phyloP scores from a whole-genome alignment of 2,113 vertebrate genomes.

The Pygoscelis adeliae region DNA sequence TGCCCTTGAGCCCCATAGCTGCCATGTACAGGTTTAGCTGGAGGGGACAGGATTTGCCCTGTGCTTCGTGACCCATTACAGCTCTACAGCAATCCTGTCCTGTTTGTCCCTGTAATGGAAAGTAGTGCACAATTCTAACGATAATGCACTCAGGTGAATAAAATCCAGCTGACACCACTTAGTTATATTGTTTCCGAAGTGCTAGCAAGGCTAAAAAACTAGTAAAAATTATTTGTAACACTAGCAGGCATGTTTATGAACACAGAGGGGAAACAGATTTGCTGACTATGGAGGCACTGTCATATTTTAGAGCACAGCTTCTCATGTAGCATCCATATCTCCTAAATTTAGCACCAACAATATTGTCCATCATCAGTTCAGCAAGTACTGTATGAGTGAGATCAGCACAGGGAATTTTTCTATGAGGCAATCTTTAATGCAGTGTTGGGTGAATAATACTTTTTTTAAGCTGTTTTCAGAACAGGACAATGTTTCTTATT shows the following conservation, averaged over 20 bases:
- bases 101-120: background rate
- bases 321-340: background rate
- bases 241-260: background rate
- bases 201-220: background rate
- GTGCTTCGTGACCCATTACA: background rate
- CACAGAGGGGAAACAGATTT: background rate
- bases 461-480: background rate
- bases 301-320: background rate
- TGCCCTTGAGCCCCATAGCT: background rate
- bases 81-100: background rate
- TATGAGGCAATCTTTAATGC: background rate
- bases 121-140: background rate
- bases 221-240: conserved; percentile 21
- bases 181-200: background rate
- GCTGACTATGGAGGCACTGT: background rate
- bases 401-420: background rate
- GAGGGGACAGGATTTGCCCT: background rate
- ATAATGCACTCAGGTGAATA: background rate
- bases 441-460: background rate
- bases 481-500: conserved; percentile 10
- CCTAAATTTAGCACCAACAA: background rate
- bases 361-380: background rate
- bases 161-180: conserved; percentile 29
- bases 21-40: background rate
- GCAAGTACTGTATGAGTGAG: background rate